Evolutionary conservation across 2,888 invertebrate species (phyloP).

Genomic region (Halictus quadricinctus): DNA sequence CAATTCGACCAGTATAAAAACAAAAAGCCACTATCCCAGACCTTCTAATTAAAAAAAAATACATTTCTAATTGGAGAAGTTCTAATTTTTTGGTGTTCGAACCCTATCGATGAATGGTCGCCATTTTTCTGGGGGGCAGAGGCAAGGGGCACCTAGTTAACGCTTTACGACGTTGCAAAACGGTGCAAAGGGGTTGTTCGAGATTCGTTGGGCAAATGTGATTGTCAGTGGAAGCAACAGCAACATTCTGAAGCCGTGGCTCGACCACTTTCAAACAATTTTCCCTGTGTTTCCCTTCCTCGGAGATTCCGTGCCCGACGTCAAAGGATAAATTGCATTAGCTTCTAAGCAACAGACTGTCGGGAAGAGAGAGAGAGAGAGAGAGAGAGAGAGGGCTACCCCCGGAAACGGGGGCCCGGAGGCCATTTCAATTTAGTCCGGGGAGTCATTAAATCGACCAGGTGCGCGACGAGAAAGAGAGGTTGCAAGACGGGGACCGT

Average conservation of each 20-base stretch:
- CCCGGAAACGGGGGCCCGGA: slow-evolving; percentile 53
- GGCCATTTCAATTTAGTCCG: slow-evolving; percentile 59
- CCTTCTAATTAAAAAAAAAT: no score
- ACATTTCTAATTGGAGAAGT: no score
- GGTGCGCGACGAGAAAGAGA: slow-evolving; percentile 55
- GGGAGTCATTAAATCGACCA: slow-evolving; percentile 59
- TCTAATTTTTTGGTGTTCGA: background rate
- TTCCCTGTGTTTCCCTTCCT: background rate
- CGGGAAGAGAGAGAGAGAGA: background rate
- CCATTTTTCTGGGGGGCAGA: background rate
- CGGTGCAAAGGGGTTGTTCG: background rate
- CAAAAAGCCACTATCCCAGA: no score
- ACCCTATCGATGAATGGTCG: background rate
- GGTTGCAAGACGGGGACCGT: slow-evolving; percentile 55
- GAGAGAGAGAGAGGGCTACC: background rate
- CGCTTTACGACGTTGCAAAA: background rate
- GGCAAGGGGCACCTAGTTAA: background rate
- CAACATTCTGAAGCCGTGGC: background rate
- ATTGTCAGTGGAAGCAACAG: background rate
- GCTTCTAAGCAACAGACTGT: slow-evolving; percentile 8
- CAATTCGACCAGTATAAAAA: background rate
- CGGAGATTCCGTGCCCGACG: background rate
- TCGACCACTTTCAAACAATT: slow-evolving; percentile 5
- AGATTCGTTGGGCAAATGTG: background rate
- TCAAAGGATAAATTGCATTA: slow-evolving; percentile 21